Conservation (phyloP, 2,113 vertebrate species). For the Alosa alosa region DNA sequence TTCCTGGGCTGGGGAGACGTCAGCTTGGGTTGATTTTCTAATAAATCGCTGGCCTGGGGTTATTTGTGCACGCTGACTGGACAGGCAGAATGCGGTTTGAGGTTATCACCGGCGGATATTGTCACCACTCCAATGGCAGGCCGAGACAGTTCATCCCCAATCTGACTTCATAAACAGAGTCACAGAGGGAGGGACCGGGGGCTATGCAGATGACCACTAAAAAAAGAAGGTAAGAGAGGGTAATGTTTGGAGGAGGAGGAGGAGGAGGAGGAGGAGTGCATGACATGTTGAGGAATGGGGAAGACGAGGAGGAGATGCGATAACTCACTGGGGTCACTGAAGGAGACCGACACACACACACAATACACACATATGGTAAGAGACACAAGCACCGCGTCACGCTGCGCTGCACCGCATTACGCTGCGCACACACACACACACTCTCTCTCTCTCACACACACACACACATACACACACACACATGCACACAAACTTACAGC, state of each 20-base stretch:
- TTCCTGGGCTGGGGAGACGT: conserved; percentile 30
- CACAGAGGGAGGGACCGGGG: neutral
- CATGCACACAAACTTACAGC: too few species aligned
- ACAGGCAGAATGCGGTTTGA: conserved; percentile 50
- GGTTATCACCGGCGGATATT: conserved; percentile 51
- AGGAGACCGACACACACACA: too few species aligned
- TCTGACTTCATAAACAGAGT: conserved; percentile 38
- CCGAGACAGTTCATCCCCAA: conserved; percentile 24
- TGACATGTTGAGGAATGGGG: neutral
- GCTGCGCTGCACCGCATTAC: too few species aligned
- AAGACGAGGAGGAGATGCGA: too few species aligned
- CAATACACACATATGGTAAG: too few species aligned
- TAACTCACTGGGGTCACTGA: neutral
- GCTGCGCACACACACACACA: too few species aligned
- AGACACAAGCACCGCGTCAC: too few species aligned
- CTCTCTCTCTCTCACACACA: too few species aligned
- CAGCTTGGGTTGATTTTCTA: conserved; percentile 68
- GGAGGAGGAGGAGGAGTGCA: neutral
- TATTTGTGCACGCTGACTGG: conserved; percentile 62
- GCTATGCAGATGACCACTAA: neutral
- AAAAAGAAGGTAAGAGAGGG: neutral
- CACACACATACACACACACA: too few species aligned
- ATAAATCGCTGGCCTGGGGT: conserved; percentile 71
- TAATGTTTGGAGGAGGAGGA: neutral
- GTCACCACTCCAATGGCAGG: conserved; percentile 38